Conservation (phyloP, 2,797 vertebrate genomes). For the Pseudomugil tenellus region DNA sequence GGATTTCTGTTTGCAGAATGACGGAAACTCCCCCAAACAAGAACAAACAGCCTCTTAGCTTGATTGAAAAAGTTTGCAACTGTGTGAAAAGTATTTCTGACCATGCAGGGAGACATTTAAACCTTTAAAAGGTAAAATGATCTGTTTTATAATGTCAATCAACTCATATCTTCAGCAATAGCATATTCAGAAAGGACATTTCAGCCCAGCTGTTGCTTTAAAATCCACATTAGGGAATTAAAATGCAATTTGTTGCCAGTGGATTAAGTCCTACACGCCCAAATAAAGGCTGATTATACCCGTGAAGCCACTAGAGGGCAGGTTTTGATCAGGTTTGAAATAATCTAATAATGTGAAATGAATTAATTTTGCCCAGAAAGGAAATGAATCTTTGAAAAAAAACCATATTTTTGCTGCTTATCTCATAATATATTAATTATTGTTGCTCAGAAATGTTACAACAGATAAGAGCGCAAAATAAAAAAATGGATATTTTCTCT, state of each 20-base stretch:
- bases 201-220: not conserved
- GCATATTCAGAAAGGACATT: not conserved
- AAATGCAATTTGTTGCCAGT: not conserved
- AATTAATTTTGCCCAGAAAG: not conserved
- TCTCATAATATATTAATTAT: not conserved
- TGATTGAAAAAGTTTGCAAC: not conserved
- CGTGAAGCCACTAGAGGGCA: slow-evolving; percentile 54
- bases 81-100: not conserved
- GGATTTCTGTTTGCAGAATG: not conserved
- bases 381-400: not conserved
- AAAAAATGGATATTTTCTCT: no score
- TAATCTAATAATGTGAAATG: accelerated
- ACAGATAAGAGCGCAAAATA: no score
- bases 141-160: not conserved
- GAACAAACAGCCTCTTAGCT: not conserved
- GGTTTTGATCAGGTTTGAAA: slow-evolving; percentile 24
- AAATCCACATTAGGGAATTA: not conserved
- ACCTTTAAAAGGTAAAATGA: not conserved
- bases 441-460: no score
- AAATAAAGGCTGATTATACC: not conserved
- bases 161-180: not conserved
- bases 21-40: not conserved
- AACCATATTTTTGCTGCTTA: not conserved
- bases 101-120: not conserved
- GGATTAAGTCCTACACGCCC: not conserved